phyloP scores from a whole-genome alignment of 1,140 invertebrate genomes.

The Scaptomyza hsui region DNA sequence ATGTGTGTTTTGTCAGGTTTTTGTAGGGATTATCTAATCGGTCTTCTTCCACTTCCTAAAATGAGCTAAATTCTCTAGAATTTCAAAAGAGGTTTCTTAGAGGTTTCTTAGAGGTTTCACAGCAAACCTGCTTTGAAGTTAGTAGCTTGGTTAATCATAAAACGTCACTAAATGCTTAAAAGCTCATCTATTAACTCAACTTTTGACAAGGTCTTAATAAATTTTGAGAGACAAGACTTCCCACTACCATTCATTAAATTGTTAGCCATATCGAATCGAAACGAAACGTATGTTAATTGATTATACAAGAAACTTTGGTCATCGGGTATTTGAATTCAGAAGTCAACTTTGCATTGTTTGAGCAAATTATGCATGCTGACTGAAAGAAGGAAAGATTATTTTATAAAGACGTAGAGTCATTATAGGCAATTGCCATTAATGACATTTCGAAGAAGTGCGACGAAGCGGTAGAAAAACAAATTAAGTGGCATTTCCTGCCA shows the following conservation, averaged over 20 bases:
- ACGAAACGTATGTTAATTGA: conserved; percentile 30
- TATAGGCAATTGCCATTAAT: conserved; percentile 80
- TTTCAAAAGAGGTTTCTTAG: too few relatives aligned
- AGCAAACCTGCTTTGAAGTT: neutral
- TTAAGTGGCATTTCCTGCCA: conserved; percentile 81
- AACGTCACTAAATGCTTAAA: conserved; percentile 7
- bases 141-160: neutral
- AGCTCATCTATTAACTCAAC: conserved; percentile 3
- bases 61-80: too few relatives aligned
- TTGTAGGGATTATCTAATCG: too few relatives aligned
- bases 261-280: conserved; percentile 12
- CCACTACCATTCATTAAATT: conserved; percentile 5
- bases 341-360: conserved; percentile 36
- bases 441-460: conserved; percentile 58
- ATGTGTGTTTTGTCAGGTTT: conserved; percentile 15
- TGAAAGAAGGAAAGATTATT: conserved; percentile 23
- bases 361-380: conserved; percentile 64
- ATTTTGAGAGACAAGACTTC: neutral
- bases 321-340: conserved; percentile 9
- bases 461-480: conserved; percentile 57
- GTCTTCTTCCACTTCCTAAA: too few relatives aligned
- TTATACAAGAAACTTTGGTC: conserved; percentile 9
- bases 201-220: conserved; percentile 10
- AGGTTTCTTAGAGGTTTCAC: too few relatives aligned
- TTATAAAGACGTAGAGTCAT: conserved; percentile 67